Percentiles rank a stretch among this genome's conserved stretches.
Evolutionary conservation across 2,797 vertebrate species (phyloP).

Genomic region (Valencia hispanica): DNA sequence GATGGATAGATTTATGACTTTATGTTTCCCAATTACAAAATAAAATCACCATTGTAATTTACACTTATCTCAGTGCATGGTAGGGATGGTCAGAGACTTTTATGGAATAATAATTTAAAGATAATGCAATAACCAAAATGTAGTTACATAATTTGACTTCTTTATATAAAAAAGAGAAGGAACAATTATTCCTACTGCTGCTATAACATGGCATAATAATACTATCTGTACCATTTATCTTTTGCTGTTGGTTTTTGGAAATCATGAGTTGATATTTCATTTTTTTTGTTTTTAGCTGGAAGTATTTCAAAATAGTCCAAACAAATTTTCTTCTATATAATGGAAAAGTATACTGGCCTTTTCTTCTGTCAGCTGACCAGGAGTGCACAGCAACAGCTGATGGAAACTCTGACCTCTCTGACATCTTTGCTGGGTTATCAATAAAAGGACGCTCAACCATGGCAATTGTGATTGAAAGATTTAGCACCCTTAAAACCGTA

Average conservation of each 20-base stretch:
- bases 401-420: too few species aligned
- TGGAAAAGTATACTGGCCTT: not conserved
- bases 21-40: conserved; percentile 9
- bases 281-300: not conserved
- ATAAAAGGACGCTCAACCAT: not conserved
- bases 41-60: conserved; percentile 1
- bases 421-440: not conserved
- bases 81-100: not conserved
- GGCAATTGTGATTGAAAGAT: not conserved
- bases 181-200: not conserved
- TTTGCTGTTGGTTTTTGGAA: not conserved
- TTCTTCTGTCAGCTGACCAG: not conserved
- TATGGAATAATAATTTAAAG: not conserved
- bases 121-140: not conserved
- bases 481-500: too few species aligned
- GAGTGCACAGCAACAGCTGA: not conserved
- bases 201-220: not conserved
- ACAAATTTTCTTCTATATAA: not conserved
- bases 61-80: not conserved
- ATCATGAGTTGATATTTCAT: not conserved
- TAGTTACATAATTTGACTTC: not conserved
- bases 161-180: not conserved
- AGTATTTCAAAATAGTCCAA: not conserved
- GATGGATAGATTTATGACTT: not conserved
- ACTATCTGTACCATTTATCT: not conserved